A percentile compares a stretch with the other conserved stretches of the same genome.
These are phyloP conservation scores for Excalfactoria chinensis DNA, from an alignment of 2,113 vertebrate genomes.

Conservation along the genomic window DNA sequence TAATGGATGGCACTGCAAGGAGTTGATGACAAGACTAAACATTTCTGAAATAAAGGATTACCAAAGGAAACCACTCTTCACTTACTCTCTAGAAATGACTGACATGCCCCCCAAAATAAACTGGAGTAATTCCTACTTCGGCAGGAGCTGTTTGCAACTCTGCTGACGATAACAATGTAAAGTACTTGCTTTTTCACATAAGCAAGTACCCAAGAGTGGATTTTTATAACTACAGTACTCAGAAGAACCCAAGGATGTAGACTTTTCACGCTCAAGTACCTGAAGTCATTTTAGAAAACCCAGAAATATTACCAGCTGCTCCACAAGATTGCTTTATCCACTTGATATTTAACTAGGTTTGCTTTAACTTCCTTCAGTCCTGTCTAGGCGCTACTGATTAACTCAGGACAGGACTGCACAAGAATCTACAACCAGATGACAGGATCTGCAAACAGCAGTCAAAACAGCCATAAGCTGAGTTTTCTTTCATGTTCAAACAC, in stretches of 20 bases:
- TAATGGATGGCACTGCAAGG: background rate
- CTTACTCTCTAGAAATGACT: background rate
- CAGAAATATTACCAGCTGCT: background rate
- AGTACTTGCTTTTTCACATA: background rate
- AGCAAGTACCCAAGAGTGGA: background rate
- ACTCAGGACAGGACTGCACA: background rate
- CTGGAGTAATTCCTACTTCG: background rate
- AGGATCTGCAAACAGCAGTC: background rate
- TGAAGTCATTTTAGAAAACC: background rate
- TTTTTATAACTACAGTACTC: background rate
- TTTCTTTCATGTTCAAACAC: background rate
- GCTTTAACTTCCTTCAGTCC: background rate
- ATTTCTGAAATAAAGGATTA: background rate
- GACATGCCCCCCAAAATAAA: background rate
- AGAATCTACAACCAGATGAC: background rate
- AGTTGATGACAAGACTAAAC: background rate
- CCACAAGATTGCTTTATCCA: background rate
- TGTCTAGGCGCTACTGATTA: background rate
- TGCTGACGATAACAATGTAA: constrained; percentile 15
- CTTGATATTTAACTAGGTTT: background rate
- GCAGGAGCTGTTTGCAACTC: constrained; percentile 2
- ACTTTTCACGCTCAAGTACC: background rate
- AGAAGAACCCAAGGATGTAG: background rate
- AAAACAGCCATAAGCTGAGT: background rate
- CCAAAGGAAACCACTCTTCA: background rate